These are phyloP conservation scores for Donacobius atricapilla DNA, from an alignment of 2,113 vertebrate species.

Conservation along the genomic window DNA sequence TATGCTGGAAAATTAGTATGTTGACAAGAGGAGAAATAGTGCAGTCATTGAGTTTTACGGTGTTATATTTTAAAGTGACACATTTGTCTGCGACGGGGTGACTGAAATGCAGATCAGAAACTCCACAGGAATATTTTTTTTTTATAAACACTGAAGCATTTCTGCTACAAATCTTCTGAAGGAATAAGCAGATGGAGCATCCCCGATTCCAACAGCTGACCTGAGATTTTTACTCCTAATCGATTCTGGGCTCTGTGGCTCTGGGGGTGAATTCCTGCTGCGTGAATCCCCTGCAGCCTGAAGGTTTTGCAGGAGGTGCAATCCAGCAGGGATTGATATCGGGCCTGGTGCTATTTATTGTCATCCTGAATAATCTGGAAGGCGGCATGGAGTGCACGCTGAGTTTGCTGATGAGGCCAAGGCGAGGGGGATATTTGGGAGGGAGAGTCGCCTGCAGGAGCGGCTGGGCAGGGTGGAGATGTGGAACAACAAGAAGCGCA, in stretches of 20 bases:
- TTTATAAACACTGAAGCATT: not conserved
- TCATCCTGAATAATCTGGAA: too few species aligned
- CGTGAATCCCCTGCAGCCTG: not conserved
- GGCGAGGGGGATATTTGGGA: not conserved
- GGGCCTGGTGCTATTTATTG: not conserved
- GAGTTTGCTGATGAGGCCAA: not conserved
- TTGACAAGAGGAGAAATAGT: not conserved
- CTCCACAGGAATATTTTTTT: not conserved
- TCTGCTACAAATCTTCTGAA: not conserved
- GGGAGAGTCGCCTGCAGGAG: too few species aligned
- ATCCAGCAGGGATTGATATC: not conserved
- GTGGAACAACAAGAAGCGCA: too few species aligned
- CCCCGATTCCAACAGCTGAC: not conserved
- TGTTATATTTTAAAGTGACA: not conserved
- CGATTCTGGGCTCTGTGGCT: not conserved
- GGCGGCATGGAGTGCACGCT: too few species aligned
- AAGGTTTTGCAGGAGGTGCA: not conserved
- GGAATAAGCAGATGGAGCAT: not conserved
- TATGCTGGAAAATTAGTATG: not conserved
- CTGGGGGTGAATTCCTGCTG: not conserved
- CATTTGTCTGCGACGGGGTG: not conserved
- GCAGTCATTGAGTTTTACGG: not conserved
- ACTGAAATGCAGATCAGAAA: not conserved
- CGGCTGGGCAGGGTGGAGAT: not conserved
- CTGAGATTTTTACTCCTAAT: not conserved